Evolutionary conservation across 2,888 invertebrate species (phyloP), one percentile per base, ranked within the genome.

Genomic region (Apotomis turbidana): DNA sequence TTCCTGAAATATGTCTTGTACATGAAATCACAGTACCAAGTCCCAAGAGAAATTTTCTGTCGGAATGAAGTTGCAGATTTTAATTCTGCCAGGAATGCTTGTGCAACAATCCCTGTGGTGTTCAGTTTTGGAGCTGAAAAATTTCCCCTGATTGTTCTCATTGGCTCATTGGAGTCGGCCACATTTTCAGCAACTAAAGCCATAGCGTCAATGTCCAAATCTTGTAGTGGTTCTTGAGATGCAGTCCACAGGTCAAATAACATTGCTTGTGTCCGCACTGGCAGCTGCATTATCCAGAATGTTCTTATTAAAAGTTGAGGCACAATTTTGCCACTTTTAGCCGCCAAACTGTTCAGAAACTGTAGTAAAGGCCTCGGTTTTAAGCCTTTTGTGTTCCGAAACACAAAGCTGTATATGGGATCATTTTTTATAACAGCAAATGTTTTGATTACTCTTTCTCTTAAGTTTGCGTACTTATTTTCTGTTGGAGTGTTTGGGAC

Each of bases 221-320:
- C 66, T 66, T 66, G 66, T 46, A 66, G 49, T 15, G 55, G 66
- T 13, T 57, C 57, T 13, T 46, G 57, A 5, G 66, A 57, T 55
- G 57, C 44, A 4, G 44, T 27, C 4, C 54, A 6, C 15, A 49
- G n/a, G 36, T 66, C n/a, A 36, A 66, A 57, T 57, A 66, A 36
- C 36, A 58, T 44, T 5, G 55, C 55, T 46, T 66, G 55, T 44
- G 55, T 46, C 27, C 52, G 55, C 10, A 57, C n/a, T 3, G 66
- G 55, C 44, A 66, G 57, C n/a, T 55, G 57, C 66, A 66, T 66
- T 57, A 66, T 66, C 66, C 57, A 66, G 9, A 66, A 57, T n/a
- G 66, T 66, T 66, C 66, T 66, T 36, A 66, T 54, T 5, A 49
- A 27, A 6, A 46, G 12, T 13, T 57, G n/a, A 9, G 66, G 57